A percentile compares a stretch with the other conserved stretches of the same genome.
phyloP scores from a whole-genome alignment of 2,888 invertebrate species.

The Octonoba sinensis region DNA sequence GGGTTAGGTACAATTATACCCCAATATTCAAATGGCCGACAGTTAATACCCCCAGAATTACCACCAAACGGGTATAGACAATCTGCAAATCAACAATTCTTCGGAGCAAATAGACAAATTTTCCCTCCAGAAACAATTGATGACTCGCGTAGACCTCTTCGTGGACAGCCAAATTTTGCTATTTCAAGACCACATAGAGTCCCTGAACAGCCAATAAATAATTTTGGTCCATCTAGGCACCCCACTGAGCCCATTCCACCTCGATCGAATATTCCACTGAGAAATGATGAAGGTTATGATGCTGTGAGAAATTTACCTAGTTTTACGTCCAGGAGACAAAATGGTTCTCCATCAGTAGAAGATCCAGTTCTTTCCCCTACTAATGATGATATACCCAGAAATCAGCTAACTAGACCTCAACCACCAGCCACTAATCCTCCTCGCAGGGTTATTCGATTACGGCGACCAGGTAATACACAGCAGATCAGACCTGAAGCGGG shows the following conservation, averaged over 20 bases:
- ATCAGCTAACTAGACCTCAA: constrained; percentile 1
- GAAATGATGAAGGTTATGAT: constrained; percentile 35
- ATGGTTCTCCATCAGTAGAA: neutral
- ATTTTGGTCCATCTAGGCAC: constrained; percentile 22
- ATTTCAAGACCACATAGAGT: constrained; percentile 19
- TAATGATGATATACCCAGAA: constrained; percentile 15
- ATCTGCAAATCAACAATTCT: constrained; percentile 26
- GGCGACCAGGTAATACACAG: constrained; percentile 39
- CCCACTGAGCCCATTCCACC: neutral
- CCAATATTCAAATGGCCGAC: constrained; percentile 2
- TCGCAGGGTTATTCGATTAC: constrained; percentile 44
- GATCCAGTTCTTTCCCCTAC: neutral
- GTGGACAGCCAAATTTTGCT: constrained; percentile 22
- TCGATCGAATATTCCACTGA: neutral
- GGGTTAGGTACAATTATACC: constrained; percentile 27
- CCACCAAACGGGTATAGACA: constrained; percentile 18
- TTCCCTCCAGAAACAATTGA: constrained; percentile 17
- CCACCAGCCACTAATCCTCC: constrained; percentile 21
- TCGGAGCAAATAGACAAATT: constrained; percentile 34
- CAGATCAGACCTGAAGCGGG: constrained; percentile 22
- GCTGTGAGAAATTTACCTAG: constrained; percentile 39
- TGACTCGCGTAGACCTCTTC: constrained; percentile 15
- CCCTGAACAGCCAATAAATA: constrained; percentile 1
- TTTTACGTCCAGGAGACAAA: constrained; percentile 39
- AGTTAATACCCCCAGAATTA: constrained; percentile 28